Conservation (phyloP, 2,113 vertebrate species). For the Lipophrys pholis region DNA sequence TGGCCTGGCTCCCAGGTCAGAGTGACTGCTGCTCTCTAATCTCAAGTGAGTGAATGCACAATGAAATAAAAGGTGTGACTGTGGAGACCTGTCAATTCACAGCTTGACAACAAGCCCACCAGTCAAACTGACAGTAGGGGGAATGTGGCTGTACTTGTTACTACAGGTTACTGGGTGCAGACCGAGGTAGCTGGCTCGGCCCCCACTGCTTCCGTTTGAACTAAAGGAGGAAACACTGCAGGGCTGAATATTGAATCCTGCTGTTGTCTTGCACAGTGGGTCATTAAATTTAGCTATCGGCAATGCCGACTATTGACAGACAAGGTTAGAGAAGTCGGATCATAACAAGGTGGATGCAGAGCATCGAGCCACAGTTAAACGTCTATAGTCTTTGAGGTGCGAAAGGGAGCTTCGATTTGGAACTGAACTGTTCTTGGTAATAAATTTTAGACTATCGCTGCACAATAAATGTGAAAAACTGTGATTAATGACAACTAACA, state of each 20-base stretch:
- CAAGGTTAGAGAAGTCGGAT: conserved; percentile 15
- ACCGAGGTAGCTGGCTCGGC: neutral
- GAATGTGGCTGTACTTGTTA: conserved; percentile 17
- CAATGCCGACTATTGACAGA: conserved; percentile 28
- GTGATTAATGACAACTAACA: no score
- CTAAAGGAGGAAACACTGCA: conserved; percentile 1
- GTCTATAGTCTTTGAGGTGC: neutral
- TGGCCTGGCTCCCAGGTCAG: conserved; percentile 4
- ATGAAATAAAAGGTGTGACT: conserved; percentile 46
- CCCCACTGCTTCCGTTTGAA: conserved; percentile 38
- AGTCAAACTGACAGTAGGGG: conserved; percentile 40
- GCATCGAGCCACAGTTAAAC: neutral
- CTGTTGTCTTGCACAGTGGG: conserved; percentile 17
- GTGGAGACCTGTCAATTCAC: conserved; percentile 39
- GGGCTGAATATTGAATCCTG: conserved; percentile 1
- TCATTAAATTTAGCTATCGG: conserved; percentile 48
- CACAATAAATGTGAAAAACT: no score
- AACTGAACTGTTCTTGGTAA: neutral
- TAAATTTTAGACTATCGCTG: no score
- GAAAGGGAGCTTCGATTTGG: neutral
- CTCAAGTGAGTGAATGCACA: conserved; percentile 25
- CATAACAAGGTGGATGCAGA: conserved; percentile 24
- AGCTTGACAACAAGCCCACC: conserved; percentile 36
- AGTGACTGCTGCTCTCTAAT: conserved; percentile 44
- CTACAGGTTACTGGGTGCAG: conserved; percentile 6